Evolutionary conservation across 2,888 invertebrate species (phyloP).

Genomic region (Aethes cnicana): DNA sequence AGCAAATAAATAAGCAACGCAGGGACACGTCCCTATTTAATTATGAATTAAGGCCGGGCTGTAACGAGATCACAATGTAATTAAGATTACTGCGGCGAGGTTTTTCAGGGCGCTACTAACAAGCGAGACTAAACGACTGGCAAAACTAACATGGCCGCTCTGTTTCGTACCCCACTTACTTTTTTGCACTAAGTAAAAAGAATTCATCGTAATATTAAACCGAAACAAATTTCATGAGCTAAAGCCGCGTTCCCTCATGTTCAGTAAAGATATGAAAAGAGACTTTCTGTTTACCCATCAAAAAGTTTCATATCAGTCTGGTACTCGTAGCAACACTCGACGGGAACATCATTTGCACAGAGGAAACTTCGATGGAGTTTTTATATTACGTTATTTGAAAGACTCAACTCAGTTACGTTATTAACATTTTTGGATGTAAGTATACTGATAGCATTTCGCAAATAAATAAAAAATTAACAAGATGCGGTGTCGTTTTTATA

Average conservation of each 20-base stretch:
- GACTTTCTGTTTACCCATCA: not conserved
- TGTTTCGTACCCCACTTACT: conserved; percentile 38
- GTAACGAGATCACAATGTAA: conserved; percentile 81
- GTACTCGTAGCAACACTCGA: conserved; percentile 7
- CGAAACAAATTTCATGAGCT: no score
- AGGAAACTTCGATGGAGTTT: conserved; percentile 8
- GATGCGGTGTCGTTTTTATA: no score
- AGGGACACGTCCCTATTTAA: conserved; percentile 78
- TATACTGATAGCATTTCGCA: no score
- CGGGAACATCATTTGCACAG: conserved; percentile 5
- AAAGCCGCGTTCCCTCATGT: no score
- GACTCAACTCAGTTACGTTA: no score
- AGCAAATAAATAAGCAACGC: conserved; percentile 74
- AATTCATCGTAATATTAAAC: no score
- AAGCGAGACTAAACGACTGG: conserved; percentile 68
- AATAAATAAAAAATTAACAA: no score
- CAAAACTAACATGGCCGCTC: conserved; percentile 51
- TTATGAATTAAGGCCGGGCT: conserved; percentile 78
- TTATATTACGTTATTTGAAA: conserved; percentile 15
- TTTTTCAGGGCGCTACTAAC: conserved; percentile 64
- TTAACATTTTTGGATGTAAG: no score
- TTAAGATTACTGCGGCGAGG: conserved; percentile 78
- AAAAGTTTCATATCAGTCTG: conserved; percentile 1
- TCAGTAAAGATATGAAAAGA: not conserved
- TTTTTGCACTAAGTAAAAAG: conserved; percentile 42